Evolutionary conservation across 2,888 invertebrate genomes (phyloP), one percentile per base, ranked within the genome.

Genomic region (Agapetus fuscipes): DNA sequence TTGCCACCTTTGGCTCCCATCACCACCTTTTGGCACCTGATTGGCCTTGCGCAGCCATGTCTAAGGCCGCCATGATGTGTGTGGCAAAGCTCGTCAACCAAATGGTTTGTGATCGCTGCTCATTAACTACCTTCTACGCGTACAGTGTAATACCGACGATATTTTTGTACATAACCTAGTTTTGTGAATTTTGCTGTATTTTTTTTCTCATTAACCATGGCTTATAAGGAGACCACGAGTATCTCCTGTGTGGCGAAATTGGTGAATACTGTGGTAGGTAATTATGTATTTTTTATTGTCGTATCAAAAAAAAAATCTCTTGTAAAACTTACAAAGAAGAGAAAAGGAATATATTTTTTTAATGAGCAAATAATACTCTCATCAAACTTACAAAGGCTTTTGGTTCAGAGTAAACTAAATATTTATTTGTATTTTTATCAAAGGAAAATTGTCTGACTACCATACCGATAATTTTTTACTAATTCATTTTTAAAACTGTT

Each of bases 41-140:
- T n/a, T n/a, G n/a, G n/a, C n/a, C n/a, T n/a, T n/a, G n/a, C n/a
- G n/a, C n/a, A 29, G 29, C 29, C 39, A 28, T 35, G 27, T 14
- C 28, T 26, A 35, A 40, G 26, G 16, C 24, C 11, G 33, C 37
- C 29, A 45, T 45, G 45, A 30, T 42, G 45, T 41, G 39, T 13
- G 32, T 45, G 2, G 38, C 42, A n/a, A 45, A 45, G 32, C 32
- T 45, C 24, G 30, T 45, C 30, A 35, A 36, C 15, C 29, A 39
- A 11, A 41, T 38, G 39, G 45, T 42, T 20, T 41, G 41, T 17
- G 3, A 3, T 3, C 13, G 2, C 3, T 30, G 13, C 12, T 16
- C 29, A 30, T 14, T 27, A 24, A 7, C 24, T 9, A 24, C 5
- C 9, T 7, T 9, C 6, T 24, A 7, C 24, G 24, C 9, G 24